These are phyloP conservation scores for Drosophila sp. DNA, from an alignment of 1,140 invertebrate genomes.

Conservation along the genomic window DNA sequence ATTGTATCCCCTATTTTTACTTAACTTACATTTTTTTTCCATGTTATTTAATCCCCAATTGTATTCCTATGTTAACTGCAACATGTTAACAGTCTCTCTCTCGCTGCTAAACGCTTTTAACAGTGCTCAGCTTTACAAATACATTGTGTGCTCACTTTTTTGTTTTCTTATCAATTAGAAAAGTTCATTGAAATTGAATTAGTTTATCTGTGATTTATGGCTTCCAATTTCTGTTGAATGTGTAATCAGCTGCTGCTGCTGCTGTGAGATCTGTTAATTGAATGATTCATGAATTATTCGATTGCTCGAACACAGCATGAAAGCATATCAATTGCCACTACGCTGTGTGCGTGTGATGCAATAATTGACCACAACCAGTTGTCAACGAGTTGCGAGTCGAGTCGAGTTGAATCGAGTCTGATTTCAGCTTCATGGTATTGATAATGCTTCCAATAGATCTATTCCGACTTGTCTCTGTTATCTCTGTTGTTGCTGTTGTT, in stretches of 20 bases:
- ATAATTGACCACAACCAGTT: slow-evolving; percentile 5
- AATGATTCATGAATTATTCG: slow-evolving; percentile 16
- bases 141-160: too few relatives aligned
- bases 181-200: slow-evolving; percentile 7
- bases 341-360: background rate
- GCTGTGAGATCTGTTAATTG: slow-evolving; percentile 11
- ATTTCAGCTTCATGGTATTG: background rate
- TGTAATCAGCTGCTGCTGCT: slow-evolving; percentile 3
- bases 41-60: too few relatives aligned
- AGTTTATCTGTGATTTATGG: slow-evolving; percentile 2
- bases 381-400: too few relatives aligned
- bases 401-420: background rate
- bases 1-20: too few relatives aligned
- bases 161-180: background rate
- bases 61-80: too few relatives aligned
- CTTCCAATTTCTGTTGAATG: background rate
- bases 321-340: background rate
- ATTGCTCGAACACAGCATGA: slow-evolving; percentile 2
- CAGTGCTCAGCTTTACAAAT: too few relatives aligned
- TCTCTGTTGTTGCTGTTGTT: slow-evolving; percentile 8
- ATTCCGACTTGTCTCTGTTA: background rate
- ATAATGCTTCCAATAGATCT: slow-evolving; percentile 15
- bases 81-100: background rate
- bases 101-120: too few relatives aligned
- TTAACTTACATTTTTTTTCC: too few relatives aligned